Evolutionary conservation across 1,140 invertebrate genomes (phyloP).

Genomic region (Orchesella cincta): DNA sequence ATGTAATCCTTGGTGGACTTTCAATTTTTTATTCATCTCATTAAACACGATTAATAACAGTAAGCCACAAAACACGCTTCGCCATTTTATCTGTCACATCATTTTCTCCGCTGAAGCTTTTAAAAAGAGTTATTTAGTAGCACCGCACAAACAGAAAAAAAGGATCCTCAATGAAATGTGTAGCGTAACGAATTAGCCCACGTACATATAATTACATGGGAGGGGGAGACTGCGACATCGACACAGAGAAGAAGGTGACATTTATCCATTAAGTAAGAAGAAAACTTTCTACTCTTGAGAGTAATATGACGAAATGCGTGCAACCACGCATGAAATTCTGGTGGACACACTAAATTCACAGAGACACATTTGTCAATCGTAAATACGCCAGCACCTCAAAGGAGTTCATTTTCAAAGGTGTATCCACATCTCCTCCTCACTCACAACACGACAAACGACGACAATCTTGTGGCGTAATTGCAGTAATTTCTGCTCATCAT

Average conservation of each 20-base stretch:
- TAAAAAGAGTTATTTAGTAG: no score
- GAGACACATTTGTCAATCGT: no score
- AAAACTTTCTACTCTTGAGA: slow-evolving; percentile 1
- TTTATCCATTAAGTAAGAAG: neutral
- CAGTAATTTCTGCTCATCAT: no score
- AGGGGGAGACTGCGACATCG: neutral
- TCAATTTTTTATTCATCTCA: neutral
- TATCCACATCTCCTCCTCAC: no score
- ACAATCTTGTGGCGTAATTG: no score
- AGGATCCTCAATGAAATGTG: no score
- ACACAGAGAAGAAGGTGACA: neutral
- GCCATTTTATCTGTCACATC: neutral
- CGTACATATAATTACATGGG: no score
- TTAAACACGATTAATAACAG: neutral
- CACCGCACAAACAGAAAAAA: no score
- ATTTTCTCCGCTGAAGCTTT: neutral
- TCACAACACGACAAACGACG: no score
- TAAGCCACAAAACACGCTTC: neutral
- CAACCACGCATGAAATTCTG: slow-evolving; percentile 16
- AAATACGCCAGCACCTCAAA: no score
- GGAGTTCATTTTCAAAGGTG: no score
- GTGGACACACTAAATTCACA: slow-evolving; percentile 9
- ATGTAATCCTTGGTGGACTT: no score
- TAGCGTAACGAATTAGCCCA: neutral
- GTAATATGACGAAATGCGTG: neutral